Percentiles rank a stretch among this genome's conserved stretches.
Conservation (phyloP, 2,113 vertebrate species). For the Urocolius indicus region DNA sequence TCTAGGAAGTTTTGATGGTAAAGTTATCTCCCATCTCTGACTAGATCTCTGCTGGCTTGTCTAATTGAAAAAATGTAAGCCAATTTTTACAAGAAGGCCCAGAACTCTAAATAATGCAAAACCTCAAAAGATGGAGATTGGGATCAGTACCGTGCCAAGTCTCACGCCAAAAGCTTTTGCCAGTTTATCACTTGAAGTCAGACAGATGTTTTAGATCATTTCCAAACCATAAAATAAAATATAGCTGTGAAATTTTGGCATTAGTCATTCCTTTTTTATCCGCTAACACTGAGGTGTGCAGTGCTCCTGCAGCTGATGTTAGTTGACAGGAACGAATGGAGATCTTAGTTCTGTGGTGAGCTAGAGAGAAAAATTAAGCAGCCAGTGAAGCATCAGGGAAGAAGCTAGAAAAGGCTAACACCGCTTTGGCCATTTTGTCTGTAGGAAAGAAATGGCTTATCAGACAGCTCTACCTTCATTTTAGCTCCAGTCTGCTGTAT, state of each 20-base stretch:
- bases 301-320: background rate
- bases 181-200: background rate
- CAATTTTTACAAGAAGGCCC: background rate
- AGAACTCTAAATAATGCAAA: conserved; percentile 14
- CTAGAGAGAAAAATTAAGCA: background rate
- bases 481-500: background rate
- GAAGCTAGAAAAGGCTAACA: background rate
- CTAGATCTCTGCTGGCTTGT: background rate
- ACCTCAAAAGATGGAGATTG: background rate
- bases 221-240: conserved; percentile 20
- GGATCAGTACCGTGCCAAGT: background rate
- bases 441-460: background rate
- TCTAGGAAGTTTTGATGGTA: conserved; percentile 21
- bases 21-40: conserved; percentile 38
- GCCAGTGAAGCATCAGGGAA: background rate
- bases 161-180: background rate
- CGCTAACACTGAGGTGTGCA: background rate
- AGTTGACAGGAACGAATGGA: background rate
- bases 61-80: conserved; percentile 35
- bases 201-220: conserved; percentile 23
- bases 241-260: background rate
- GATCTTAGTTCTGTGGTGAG: background rate
- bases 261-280: background rate
- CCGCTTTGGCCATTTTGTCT: background rate
- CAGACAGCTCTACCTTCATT: background rate